phyloP scores from a whole-genome alignment of 1,140 invertebrate species.

The Ctenoplectra terminalis region DNA sequence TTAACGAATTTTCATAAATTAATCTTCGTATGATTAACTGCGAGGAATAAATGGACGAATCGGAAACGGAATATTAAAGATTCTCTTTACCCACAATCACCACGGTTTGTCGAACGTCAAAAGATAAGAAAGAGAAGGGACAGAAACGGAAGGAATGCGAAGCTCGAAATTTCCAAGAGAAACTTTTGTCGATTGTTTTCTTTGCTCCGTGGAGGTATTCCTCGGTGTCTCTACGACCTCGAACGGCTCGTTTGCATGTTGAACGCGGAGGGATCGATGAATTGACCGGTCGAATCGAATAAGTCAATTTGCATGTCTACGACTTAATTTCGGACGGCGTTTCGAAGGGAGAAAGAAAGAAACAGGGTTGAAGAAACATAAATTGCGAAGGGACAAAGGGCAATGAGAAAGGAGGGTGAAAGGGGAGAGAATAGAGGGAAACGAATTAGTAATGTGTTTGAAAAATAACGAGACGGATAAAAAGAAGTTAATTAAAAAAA shows the following conservation, averaged over 20 bases:
- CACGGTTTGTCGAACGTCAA: not conserved
- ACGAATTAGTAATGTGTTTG: too few relatives aligned
- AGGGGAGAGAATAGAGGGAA: too few relatives aligned
- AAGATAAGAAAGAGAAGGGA: not conserved
- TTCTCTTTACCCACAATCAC: not conserved
- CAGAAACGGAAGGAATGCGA: not conserved
- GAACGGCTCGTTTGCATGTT: conserved; percentile 23
- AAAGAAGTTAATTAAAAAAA: too few relatives aligned
- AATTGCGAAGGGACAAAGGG: not conserved
- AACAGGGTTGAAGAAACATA: not conserved
- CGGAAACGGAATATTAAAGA: too few relatives aligned
- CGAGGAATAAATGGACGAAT: too few relatives aligned
- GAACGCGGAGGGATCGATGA: not conserved
- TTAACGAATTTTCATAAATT: too few relatives aligned
- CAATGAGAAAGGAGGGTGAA: too few relatives aligned
- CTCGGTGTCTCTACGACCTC: not conserved
- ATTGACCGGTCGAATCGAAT: conserved; percentile 20
- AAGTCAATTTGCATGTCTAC: conserved; percentile 37
- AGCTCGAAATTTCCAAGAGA: not conserved
- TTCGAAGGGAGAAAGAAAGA: not conserved
- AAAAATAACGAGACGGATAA: too few relatives aligned
- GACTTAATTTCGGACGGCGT: conserved; percentile 17
- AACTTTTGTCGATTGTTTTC: not conserved
- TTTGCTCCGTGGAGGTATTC: not conserved
- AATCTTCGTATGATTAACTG: too few relatives aligned